Conservation (phyloP, 2,797 vertebrate species). For the Cirrhinus mrigala region DNA sequence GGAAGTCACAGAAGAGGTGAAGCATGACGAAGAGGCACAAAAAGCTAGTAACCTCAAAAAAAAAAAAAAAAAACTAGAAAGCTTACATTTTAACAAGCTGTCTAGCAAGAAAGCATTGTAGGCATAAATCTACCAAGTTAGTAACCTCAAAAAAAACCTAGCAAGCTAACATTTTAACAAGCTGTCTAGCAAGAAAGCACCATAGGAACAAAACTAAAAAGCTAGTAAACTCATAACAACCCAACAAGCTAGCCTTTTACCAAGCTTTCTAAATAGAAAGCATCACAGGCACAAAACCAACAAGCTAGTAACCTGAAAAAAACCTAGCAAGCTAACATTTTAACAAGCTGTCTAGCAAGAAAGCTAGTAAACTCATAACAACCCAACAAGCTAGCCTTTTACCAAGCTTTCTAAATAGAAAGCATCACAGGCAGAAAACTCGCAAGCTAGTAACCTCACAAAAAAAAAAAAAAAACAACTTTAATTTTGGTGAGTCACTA, state of each 20-base stretch:
- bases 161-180: neutral
- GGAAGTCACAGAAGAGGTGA: too few relatives aligned
- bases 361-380: neutral
- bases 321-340: neutral
- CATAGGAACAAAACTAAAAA: neutral
- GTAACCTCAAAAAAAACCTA: neutral
- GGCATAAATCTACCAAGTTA: neutral
- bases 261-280: neutral
- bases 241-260: neutral
- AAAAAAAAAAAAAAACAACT: too few relatives aligned
- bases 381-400: neutral
- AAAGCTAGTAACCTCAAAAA: too few relatives aligned
- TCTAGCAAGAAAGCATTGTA: neutral
- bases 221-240: neutral
- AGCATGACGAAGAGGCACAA: too few relatives aligned
- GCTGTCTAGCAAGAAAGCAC: neutral
- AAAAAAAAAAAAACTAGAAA: neutral
- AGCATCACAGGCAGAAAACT: neutral
- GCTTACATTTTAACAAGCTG: neutral
- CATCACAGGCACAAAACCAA: neutral
- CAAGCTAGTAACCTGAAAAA: neutral
- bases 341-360: neutral
- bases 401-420: rapidly evolving
- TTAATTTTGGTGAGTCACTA: too few relatives aligned
- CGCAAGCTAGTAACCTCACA: neutral